Base-by-base conservation (phyloP, 2,113 vertebrate species). In the Plestiodon gilberti region DNA sequence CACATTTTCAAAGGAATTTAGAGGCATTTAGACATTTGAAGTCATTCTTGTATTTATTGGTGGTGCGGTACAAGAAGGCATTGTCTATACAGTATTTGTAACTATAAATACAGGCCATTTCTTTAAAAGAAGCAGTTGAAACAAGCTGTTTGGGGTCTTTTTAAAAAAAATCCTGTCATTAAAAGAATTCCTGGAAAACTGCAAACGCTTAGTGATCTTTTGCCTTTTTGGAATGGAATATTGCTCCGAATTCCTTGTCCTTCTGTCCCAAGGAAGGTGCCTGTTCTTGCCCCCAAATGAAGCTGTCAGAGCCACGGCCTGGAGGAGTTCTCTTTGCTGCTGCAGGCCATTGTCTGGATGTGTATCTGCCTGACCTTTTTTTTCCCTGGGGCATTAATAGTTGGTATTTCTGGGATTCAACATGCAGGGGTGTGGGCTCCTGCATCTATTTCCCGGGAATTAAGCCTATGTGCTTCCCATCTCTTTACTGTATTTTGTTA, bases 101-200 rank as follows among this genome's bases (percentile, higher is more conserved):
- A 96, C 78, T 85, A 85, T 90, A 94, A 95, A 96, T 95, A 48
- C 89, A 95, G 93, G 93, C 93, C 86, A 87, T 93, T 96, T 96
- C 94, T 94, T 96, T 95, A 74, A 86, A 93, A 91, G 92, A 33
- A 40, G 88, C 89, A 94, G 94, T 92, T 92, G 94, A 93, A 96
- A 94, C 77, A 94, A 93, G 85, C 95, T 96, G 95, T 95, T 96
- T 95, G 94, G 93, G 92, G 91, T 96, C 92, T 94, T 96, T 97
- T 93, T 96, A 22, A 87, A 96, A 96, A 22, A 87, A 96, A 96
- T 96, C 91, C 77, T 95, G 95, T 97, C 96, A 96, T 97, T 97
- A 97, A 97, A 97, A 95, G 86, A 95, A 94, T 96, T 96, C 88
- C 94, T 97, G 95, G 94, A 94, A 96, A 97, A 96, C 94, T 86